Percentiles rank a stretch among this genome's conserved stretches.
These are phyloP conservation scores for Rhinogobius similis DNA, from an alignment of 2,113 vertebrate species.

Conservation along the genomic window DNA sequence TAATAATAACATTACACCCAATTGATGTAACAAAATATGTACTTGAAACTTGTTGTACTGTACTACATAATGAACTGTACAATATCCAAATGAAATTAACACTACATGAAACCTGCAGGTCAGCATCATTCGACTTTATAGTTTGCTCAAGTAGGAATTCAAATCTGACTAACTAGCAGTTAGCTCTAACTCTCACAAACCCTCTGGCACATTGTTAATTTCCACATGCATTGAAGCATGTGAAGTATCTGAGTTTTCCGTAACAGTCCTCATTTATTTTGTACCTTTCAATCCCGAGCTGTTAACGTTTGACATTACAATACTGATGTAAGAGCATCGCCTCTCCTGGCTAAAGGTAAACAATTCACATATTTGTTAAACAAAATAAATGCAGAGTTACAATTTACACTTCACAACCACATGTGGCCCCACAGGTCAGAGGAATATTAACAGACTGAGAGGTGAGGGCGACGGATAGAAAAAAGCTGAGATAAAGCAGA, in stretches of 20 bases:
- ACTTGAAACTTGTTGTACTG: not conserved
- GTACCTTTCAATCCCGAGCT: no score
- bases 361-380: not conserved
- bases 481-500: conserved; percentile 53
- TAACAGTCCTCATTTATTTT: no score
- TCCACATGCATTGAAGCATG: no score
- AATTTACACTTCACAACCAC: not conserved
- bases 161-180: no score
- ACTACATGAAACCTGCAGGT: not conserved
- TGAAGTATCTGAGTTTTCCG: no score
- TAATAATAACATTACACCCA: not conserved
- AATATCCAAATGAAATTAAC: not conserved
- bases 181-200: no score
- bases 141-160: no score
- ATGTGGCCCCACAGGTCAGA: no score
- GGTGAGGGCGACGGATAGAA: conserved; percentile 21
- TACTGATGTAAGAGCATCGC: not conserved
- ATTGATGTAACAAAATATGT: not conserved
- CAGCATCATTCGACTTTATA: no score
- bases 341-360: not conserved
- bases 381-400: not conserved
- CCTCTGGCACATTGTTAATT: no score
- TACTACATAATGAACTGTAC: not conserved
- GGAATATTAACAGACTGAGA: not conserved
- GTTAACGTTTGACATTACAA: no score